Evolutionary conservation across 1,140 invertebrate genomes (phyloP).

Genomic region (Heterodera schachtii): DNA sequence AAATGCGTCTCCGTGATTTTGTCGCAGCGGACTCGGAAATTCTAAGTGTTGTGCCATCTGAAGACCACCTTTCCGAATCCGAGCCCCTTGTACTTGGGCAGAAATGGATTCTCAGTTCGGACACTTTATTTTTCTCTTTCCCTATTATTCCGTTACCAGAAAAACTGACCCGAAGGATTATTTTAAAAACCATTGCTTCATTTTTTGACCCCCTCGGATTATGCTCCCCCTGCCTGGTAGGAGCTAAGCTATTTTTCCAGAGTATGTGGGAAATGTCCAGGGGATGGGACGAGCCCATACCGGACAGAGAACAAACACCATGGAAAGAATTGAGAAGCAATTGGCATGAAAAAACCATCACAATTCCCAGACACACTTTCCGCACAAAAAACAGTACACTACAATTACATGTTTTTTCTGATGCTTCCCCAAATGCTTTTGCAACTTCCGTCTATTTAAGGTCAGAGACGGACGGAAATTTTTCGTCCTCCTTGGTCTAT

Average conservation of each 20-base stretch:
- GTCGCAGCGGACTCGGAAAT: constrained; percentile 32
- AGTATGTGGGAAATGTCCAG: background rate
- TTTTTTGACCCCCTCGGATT: constrained; percentile 31
- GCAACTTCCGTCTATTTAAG: background rate
- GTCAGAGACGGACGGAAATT: background rate
- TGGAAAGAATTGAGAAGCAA: background rate
- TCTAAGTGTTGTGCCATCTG: background rate
- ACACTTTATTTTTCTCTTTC: background rate
- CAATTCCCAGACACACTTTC: background rate
- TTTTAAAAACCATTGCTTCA: constrained; percentile 5
- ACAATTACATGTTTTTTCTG: background rate
- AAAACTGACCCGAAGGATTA: constrained; percentile 18
- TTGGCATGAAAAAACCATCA: background rate
- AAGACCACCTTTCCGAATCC: background rate
- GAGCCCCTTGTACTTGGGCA: constrained; percentile 19
- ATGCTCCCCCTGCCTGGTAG: constrained; percentile 7
- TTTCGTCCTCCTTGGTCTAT: background rate
- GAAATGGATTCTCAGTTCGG: constrained; percentile 15
- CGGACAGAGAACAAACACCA: background rate
- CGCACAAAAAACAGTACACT: background rate
- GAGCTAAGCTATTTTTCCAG: background rate
- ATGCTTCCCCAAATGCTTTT: background rate
- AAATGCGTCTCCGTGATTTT: constrained; percentile 36
- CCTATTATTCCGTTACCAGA: too few species aligned
- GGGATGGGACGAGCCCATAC: background rate